phyloP scores from a whole-genome alignment of 1,140 invertebrate genomes.

The Diprion similis region DNA sequence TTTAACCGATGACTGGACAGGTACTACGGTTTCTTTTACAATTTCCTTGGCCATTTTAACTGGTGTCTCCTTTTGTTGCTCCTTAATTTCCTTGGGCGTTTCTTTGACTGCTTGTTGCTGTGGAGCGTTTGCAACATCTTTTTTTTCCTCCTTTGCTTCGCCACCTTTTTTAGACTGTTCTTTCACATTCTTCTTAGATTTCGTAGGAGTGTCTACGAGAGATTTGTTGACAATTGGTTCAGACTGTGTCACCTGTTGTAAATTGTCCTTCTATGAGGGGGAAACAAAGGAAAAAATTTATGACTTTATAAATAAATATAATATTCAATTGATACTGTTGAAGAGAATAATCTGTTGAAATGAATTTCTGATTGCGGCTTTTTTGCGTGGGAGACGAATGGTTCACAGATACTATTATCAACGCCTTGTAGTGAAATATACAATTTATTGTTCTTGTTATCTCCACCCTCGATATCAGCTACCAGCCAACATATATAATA shows the following conservation, averaged over 20 bases:
- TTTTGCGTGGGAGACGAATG: conserved; percentile 21
- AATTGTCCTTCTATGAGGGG: conserved; percentile 48
- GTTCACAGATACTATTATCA: too few species aligned
- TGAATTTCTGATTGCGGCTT: conserved; percentile 17
- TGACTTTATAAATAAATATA: conserved; percentile 13
- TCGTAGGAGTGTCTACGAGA: conserved; percentile 53
- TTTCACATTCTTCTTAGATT: conserved; percentile 50
- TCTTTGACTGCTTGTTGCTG: conserved; percentile 36
- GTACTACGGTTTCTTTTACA: conserved; percentile 28
- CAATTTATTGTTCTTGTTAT: background rate
- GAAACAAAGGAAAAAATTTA: conserved; percentile 19
- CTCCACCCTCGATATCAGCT: background rate
- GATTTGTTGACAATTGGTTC: conserved; percentile 47
- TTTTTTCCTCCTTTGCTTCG: conserved; percentile 46
- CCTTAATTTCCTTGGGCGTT: conserved; percentile 45
- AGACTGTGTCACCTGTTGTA: conserved; percentile 44
- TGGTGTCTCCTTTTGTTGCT: conserved; percentile 44
- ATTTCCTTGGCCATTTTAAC: conserved; percentile 39
- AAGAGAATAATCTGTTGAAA: background rate
- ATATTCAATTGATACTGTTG: conserved; percentile 24
- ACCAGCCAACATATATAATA: background rate
- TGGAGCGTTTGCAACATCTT: conserved; percentile 36
- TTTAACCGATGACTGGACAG: conserved; percentile 42
- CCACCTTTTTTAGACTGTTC: conserved; percentile 50
- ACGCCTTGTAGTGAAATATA: too few species aligned